Conservation (phyloP, 2,113 vertebrate genomes). For the Tachysurus fulvidraco region DNA sequence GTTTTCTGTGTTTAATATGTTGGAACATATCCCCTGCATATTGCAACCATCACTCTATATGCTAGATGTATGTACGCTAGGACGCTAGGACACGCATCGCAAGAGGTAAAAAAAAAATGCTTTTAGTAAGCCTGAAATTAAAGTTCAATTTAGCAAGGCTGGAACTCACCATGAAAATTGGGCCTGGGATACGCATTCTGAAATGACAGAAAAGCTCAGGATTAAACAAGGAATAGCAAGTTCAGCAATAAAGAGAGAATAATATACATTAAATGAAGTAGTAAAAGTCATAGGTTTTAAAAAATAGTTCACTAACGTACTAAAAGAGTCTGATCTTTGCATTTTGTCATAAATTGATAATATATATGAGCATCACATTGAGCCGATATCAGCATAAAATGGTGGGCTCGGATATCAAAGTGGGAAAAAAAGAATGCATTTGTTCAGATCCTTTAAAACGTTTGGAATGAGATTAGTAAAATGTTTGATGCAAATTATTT, state of each 20-base stretch:
- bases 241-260: not conserved
- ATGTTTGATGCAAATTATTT: not conserved
- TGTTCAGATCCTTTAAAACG: not conserved
- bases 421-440: not conserved
- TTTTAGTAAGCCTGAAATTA: not conserved
- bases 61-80: not conserved
- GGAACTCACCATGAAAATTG: not conserved
- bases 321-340: not conserved
- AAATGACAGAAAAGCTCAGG: not conserved
- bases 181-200: not conserved
- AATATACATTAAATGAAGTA: not conserved
- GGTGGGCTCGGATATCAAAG: not conserved
- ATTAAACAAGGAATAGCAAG: not conserved
- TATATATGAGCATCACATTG: not conserved
- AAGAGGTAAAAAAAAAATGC: not conserved
- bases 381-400: not conserved
- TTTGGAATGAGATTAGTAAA: not conserved
- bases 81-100: not conserved
- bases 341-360: not conserved
- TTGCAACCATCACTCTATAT: not conserved
- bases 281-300: too few species aligned
- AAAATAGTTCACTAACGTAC: too few species aligned
- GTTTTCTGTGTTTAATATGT: not conserved
- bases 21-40: not conserved
- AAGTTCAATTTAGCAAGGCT: not conserved